Base-by-base conservation (phyloP, 2,113 vertebrate genomes). In the Poeciliopsis turrubarensis region DNA sequence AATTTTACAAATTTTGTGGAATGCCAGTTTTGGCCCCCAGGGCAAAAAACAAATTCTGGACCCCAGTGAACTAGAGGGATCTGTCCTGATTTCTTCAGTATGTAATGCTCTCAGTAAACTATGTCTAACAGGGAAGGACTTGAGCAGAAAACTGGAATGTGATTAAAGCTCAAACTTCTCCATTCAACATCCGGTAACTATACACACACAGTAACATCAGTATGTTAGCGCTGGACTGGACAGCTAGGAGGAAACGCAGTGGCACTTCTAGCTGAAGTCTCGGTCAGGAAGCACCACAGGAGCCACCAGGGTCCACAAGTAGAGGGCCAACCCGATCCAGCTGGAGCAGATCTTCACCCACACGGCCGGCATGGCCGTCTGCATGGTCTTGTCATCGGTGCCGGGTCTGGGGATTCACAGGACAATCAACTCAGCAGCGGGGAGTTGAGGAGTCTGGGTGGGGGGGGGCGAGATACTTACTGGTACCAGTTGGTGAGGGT, bases 301-400 rank as follows among this genome's bases (percentile, higher is more conserved):
- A 3, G 96, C 97, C 81, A 98, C 92, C 86, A 99, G 89, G 0
- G 97, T 99, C 97, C 97, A 99, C 25, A 97, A 80, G 89, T 96
- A 99, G 68, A 98, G 86, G 1, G 88, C 86, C 73, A 99, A 87
- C 62, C 96, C 96, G 0, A 94, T 88, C 97, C 97, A 99, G 92
- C 97, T 97, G 87, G 96, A 97, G 60, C 90, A 72, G 88, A 98
- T 96, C 95, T 98, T 99, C 93, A 98, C 97, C 97, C 97, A 98
- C 68, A 98, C 96, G 0, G 97, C 96, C 0, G 95, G 95, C 96
- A 97, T 97, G 10, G 94, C 86, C 84, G 94, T 97, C 44, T 75
- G 70, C 93, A 98, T 93, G 75, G 78, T 66, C 73, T 26, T 54
- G 70, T 91, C 65, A 70, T 75, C 75, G 0, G 90, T 74, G 0